These are phyloP conservation scores for Agelaius phoeniceus DNA, from an alignment of 2,113 vertebrate species.

Conservation along the genomic window DNA sequence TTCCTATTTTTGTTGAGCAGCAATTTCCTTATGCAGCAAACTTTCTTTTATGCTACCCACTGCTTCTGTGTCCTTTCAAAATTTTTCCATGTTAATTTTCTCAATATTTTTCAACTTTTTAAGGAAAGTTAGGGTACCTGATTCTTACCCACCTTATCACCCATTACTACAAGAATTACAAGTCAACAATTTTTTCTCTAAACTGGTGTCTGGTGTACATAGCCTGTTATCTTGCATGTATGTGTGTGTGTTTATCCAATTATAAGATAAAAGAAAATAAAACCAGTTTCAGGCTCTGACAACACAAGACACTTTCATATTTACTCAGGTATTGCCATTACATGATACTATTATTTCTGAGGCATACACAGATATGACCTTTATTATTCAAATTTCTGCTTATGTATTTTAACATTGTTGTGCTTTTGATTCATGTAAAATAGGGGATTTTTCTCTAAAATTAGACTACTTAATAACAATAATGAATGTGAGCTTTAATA, in stretches of 20 bases:
- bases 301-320: neutral
- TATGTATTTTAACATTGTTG: constrained; percentile 46
- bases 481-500: constrained; percentile 71
- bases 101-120: neutral
- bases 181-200: neutral
- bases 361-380: constrained; percentile 1
- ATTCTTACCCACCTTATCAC: neutral
- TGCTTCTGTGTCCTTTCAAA: neutral
- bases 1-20: neutral
- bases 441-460: constrained; percentile 49
- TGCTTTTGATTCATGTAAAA: constrained; percentile 57
- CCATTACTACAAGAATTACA: neutral
- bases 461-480: constrained; percentile 75
- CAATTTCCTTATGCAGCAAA: neutral
- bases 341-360: constrained; percentile 13
- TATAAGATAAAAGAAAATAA: neutral
- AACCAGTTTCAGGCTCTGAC: neutral
- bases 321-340: constrained; percentile 28
- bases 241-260: neutral
- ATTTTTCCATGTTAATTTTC: neutral
- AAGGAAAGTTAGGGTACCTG: neutral
- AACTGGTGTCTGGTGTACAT: rapidly evolving
- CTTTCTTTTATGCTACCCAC: neutral
- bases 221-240: neutral
- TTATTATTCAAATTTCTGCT: constrained; percentile 71